Evolutionary conservation across 2,797 vertebrate species (phyloP), one percentile per base, ranked within the genome.

Genomic region (Syngnathus acus): DNA sequence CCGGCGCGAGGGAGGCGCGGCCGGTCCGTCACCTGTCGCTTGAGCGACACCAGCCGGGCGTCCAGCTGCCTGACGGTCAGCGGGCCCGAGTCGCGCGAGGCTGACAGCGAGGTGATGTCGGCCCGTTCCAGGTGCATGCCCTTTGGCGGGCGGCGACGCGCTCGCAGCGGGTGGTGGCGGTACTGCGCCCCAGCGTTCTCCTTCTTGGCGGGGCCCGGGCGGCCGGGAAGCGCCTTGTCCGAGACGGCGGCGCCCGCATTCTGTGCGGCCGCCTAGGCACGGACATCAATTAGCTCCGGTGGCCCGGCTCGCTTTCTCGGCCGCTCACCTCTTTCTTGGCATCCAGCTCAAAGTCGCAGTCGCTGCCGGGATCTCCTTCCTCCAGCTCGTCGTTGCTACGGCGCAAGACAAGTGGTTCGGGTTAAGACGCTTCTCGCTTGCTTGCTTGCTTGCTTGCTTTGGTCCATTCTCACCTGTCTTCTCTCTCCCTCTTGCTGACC

Each of bases 101-200:
- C 87, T 0, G 94, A 94, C 53, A 96, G 81, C 0, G 90, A 78
- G 0, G 88, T 84, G 67, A 98, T 94, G 80, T 95, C 95, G 6
- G 88, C 84, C 21, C 93, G 94, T 60, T 91, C 92, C 75, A 98
- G 89, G 83, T 94, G 83, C 95, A 98, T 98, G 85, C 94, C 95
- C 68, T 95, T 95, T 16, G 95, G 95, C 0, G 95, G 95, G 58
- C 95, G 89, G 51, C 94, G 92, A 0, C 93, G 93, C 1, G 94
- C 92, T 2, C 93, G 76, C 3, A 94, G 89, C 0, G 93, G 92
- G 78, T 95, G 94, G 82, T 97, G 95, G 17, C 95, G 91, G 71
- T 96, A 96, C 83, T 96, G 95, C 5, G 92, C 91, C 0, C 92
- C 90, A 42, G 93, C 87, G 0, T 73, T 90, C 68, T 95, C 94